Conservation (phyloP, 2,113 vertebrate genomes). For the Glareola pratincola region DNA sequence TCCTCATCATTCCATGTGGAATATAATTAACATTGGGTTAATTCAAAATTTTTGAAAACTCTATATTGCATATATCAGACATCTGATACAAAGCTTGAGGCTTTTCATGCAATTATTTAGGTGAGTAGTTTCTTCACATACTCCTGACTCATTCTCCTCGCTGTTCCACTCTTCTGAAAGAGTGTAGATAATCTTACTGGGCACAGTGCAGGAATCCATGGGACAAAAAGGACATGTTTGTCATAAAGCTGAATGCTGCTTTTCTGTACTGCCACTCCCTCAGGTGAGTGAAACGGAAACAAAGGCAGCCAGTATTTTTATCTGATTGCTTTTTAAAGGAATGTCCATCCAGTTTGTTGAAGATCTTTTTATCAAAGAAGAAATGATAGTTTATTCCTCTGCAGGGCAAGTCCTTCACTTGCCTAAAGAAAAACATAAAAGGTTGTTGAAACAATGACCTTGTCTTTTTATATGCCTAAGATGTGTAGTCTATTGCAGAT, state of each 20-base stretch:
- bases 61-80: neutral
- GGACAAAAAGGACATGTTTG: neutral
- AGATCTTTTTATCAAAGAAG: neutral
- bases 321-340: neutral
- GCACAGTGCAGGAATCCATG: neutral
- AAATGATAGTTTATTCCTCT: neutral
- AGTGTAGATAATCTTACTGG: neutral
- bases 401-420: neutral
- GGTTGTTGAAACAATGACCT: neutral
- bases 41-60: neutral
- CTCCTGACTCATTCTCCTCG: fast-evolving
- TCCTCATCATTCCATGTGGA: neutral
- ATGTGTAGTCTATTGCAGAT: neutral
- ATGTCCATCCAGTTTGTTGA: neutral
- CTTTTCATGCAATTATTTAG: neutral
- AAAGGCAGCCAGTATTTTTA: neutral
- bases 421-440: neutral
- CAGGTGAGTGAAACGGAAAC: neutral
- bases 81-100: neutral
- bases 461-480: neutral
- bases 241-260: neutral
- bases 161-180: neutral
- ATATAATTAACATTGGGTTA: neutral
- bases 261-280: neutral
- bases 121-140: neutral